Conservation (phyloP, 2,113 vertebrate species). For the Polypterus senegalus region DNA sequence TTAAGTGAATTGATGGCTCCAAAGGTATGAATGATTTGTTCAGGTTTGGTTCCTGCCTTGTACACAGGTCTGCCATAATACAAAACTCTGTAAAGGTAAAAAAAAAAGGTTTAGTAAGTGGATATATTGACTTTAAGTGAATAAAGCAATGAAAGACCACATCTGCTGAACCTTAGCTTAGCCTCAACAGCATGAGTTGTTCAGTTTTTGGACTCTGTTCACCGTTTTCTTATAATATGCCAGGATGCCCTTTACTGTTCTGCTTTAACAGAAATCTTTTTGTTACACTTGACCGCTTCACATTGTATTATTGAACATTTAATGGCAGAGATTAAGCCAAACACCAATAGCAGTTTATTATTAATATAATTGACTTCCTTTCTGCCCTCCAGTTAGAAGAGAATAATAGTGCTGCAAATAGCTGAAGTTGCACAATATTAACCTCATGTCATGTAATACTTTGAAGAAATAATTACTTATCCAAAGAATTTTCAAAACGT, state of each 20-base stretch:
- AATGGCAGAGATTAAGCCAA: conserved; percentile 24
- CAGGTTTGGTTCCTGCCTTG: too few species aligned
- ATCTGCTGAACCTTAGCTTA: too few species aligned
- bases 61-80: too few species aligned
- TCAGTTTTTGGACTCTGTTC: too few species aligned
- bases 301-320: conserved; percentile 23
- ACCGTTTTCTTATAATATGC: too few species aligned
- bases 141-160: too few species aligned
- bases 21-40: too few species aligned
- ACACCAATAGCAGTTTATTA: conserved; percentile 24
- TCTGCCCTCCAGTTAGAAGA: conserved; percentile 34
- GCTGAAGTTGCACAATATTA: conserved; percentile 28
- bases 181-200: too few species aligned
- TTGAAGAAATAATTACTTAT: conserved; percentile 31
- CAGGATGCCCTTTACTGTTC: conserved; percentile 21
- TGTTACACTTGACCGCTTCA: conserved; percentile 26
- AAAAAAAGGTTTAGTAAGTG: too few species aligned
- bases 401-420: conserved; percentile 41
- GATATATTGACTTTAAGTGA: too few species aligned
- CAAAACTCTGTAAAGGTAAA: too few species aligned
- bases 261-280: conserved; percentile 25
- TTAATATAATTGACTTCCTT: conserved; percentile 41
- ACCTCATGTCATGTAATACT: conserved; percentile 40
- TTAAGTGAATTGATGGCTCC: too few species aligned
- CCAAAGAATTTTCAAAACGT: conserved; percentile 14